These are phyloP conservation scores for Rhamnusium bicolor DNA, from an alignment of 2,888 invertebrate genomes.

Conservation along the genomic window DNA sequence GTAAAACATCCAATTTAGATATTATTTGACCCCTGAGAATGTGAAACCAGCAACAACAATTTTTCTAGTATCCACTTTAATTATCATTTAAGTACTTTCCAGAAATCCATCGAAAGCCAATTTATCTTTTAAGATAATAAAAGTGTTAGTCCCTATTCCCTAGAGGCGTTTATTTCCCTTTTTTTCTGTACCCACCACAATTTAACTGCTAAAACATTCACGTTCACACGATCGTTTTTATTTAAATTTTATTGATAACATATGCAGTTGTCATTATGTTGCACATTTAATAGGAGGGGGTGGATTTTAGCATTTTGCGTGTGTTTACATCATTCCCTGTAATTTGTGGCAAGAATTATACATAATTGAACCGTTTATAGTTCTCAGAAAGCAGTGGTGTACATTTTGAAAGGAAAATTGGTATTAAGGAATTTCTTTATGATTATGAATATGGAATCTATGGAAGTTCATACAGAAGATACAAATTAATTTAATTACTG, in stretches of 20 bases:
- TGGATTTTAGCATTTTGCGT: conserved; percentile 43
- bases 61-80: conserved; percentile 4
- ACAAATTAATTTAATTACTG: no score
- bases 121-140: conserved; percentile 7
- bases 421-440: no score
- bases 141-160: conserved; percentile 1
- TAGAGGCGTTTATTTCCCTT: background rate
- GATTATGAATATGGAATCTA: no score
- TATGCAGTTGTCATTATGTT: conserved; percentile 38
- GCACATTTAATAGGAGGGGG: conserved; percentile 30
- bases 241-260: conserved; percentile 26
- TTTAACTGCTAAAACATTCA: background rate
- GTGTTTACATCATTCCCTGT: conserved; percentile 49
- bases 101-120: conserved; percentile 15
- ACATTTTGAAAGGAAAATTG: conserved; percentile 29
- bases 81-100: conserved; percentile 1
- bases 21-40: background rate
- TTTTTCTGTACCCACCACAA: background rate
- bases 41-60: background rate
- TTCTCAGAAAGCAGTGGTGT: conserved; percentile 46
- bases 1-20: background rate
- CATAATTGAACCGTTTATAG: conserved; percentile 57
- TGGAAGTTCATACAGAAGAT: no score
- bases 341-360: conserved; percentile 55
- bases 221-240: conserved; percentile 9